phyloP scores from a whole-genome alignment of 2,888 invertebrate species.

The Drosophila nr. perissopoda region DNA sequence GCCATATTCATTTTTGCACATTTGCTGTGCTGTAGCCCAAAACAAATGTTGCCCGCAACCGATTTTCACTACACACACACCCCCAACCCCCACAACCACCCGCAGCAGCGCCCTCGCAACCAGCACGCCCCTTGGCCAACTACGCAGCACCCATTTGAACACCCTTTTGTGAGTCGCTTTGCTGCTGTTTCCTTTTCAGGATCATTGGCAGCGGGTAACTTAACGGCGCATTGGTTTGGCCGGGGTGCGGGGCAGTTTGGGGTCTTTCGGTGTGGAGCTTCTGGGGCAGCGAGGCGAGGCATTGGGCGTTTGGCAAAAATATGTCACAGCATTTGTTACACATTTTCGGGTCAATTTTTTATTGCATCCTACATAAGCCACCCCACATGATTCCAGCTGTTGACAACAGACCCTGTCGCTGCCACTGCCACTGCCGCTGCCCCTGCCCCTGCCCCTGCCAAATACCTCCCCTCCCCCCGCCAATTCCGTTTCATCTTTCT shows the following conservation, averaged over 20 bases:
- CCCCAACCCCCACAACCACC: not conserved
- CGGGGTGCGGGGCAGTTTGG: not conserved
- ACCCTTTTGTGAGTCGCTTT: slow-evolving; percentile 65
- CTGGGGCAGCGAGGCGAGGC: not conserved
- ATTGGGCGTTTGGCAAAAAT: slow-evolving; percentile 66
- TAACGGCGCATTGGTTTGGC: slow-evolving; percentile 32
- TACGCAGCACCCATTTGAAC: slow-evolving; percentile 40
- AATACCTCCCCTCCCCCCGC: not conserved
- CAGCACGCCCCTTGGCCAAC: not conserved
- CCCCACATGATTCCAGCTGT: slow-evolving; percentile 62
- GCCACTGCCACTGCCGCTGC: not conserved
- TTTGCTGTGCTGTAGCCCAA: slow-evolving; percentile 70
- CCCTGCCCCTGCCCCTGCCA: not conserved
- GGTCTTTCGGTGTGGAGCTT: not conserved
- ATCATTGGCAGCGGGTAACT: slow-evolving; percentile 71
- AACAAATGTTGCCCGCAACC: slow-evolving; percentile 76
- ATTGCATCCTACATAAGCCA: slow-evolving; percentile 66
- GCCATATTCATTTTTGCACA: slow-evolving; percentile 72
- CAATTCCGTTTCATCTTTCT: slow-evolving; percentile 48
- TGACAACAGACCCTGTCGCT: slow-evolving; percentile 32
- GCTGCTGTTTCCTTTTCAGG: slow-evolving; percentile 71
- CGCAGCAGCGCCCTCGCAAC: not conserved
- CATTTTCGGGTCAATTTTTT: slow-evolving; percentile 79
- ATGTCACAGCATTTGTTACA: slow-evolving; percentile 80
- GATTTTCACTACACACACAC: slow-evolving; percentile 57